A percentile compares a stretch with the other conserved stretches of the same genome.
These are phyloP conservation scores for Peromyscus attwateri DNA, from an alignment of 2,797 vertebrate genomes.

Conservation along the genomic window DNA sequence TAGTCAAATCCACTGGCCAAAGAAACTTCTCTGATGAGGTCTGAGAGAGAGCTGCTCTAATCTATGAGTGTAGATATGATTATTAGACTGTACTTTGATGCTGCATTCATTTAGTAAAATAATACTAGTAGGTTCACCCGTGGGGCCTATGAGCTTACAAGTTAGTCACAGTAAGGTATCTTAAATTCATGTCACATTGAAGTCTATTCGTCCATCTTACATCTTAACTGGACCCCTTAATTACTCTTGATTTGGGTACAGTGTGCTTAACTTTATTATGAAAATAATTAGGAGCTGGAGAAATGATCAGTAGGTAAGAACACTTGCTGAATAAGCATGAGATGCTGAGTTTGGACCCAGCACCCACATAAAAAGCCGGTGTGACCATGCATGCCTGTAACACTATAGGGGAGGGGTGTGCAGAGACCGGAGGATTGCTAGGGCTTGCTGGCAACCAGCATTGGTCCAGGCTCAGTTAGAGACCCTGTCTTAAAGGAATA, in stretches of 20 bases:
- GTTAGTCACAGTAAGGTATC: neutral
- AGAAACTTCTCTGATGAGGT: neutral
- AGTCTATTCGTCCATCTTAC: neutral
- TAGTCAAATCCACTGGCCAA: neutral
- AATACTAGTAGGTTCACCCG: neutral
- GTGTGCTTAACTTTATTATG: neutral
- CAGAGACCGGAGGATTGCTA: neutral
- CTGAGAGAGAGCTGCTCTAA: neutral
- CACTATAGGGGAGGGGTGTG: neutral
- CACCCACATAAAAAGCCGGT: neutral
- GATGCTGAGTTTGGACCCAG: neutral
- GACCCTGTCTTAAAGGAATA: neutral
- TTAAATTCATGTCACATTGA: neutral
- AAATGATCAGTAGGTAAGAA: neutral
- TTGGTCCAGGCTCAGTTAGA: neutral
- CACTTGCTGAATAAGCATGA: neutral
- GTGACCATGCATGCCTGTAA: neutral
- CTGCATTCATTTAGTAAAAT: neutral
- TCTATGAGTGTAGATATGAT: neutral
- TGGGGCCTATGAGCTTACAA: neutral
- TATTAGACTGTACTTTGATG: neutral
- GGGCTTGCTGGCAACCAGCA: neutral
- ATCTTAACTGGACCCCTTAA: neutral
- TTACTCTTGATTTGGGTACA: neutral
- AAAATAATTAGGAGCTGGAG: neutral